These are phyloP conservation scores for Rhinoptilus africanus DNA, from an alignment of 2,113 vertebrate genomes.

Conservation along the genomic window DNA sequence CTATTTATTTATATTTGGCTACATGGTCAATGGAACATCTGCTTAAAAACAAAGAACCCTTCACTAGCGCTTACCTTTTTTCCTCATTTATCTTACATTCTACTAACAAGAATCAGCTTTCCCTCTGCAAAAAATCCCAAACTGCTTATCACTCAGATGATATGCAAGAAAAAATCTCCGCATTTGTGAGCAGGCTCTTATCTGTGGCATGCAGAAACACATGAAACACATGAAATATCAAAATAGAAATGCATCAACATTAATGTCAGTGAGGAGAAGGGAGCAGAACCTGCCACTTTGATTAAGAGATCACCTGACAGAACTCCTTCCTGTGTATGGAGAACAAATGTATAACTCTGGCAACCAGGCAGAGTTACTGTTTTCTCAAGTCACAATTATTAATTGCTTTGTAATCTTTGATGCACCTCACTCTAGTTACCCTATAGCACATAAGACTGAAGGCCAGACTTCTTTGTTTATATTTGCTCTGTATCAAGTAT, in stretches of 20 bases:
- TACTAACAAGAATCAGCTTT: conserved; percentile 31
- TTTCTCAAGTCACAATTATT: conserved; percentile 42
- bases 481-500: neutral
- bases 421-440: neutral
- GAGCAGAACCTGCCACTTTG: conserved; percentile 6
- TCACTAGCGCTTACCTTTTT: neutral
- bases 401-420: conserved; percentile 17
- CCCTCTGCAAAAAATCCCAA: neutral
- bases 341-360: conserved; percentile 18
- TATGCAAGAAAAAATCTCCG: neutral
- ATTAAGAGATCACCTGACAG: conserved; percentile 39
- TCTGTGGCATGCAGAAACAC: conserved; percentile 43
- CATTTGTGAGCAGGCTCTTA: conserved; percentile 39
- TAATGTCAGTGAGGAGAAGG: conserved; percentile 15
- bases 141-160: conserved; percentile 26
- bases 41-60: conserved; percentile 48
- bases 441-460: neutral
- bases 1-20: conserved; percentile 38
- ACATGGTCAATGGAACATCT: neutral
- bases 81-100: conserved; percentile 41
- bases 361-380: neutral
- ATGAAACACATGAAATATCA: conserved; percentile 35
- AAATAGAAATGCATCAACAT: conserved; percentile 48
- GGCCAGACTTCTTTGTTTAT: neutral
- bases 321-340: neutral